Evolutionary conservation across 1,140 invertebrate species (phyloP), one percentile per base, ranked within the genome.

Genomic region (Bombus confusus): DNA sequence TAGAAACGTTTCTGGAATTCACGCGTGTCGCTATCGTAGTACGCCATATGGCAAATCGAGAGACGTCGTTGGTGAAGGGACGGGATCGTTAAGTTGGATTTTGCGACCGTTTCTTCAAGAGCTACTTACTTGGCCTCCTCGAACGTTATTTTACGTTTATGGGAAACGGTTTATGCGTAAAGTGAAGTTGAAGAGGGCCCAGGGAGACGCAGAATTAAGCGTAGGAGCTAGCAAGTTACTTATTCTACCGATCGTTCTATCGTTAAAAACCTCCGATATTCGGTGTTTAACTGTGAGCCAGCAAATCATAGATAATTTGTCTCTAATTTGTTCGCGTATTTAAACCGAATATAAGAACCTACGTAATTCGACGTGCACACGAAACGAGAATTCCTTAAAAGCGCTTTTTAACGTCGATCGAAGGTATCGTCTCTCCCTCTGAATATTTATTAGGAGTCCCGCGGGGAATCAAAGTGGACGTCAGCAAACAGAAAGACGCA

Each of bases 1-100:
- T 72, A 83, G 81, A 52, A 39, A 39, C 34, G 62, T 77, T 77
- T 83, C 43, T 22, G 6, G n/a, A 57, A 77, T 83, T 83, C 47
- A 12, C 39, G n/a, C 5, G 25, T 28, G 31, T 79, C 13, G 41
- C 6, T 22, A 37, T 72, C 28, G 28, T 37, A 28, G 18, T 57
- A 13, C 34, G 12, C 39, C 72, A 78, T 75, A 47, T 28, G 52
- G 64, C 34, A 18, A 39, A 22, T 75, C 59, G 77, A 79, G 31
- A 84, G 64, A 57, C 72, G 25, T 34, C 47, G 74, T 62, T 59
- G 25, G n/a, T 0, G 22, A 47, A 47, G 39, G 28, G 25, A 37
- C 18, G 15, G 41, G 41, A n/a, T 37, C 43, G 41, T 68, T 52
- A 68, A 31, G 43, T 28, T 28, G 25, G 31, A 80, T 69, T 69